Percentiles rank a stretch among this genome's conserved stretches.
Conservation (phyloP, 1,140 invertebrate species). For the Rhyzopertha dominica region DNA sequence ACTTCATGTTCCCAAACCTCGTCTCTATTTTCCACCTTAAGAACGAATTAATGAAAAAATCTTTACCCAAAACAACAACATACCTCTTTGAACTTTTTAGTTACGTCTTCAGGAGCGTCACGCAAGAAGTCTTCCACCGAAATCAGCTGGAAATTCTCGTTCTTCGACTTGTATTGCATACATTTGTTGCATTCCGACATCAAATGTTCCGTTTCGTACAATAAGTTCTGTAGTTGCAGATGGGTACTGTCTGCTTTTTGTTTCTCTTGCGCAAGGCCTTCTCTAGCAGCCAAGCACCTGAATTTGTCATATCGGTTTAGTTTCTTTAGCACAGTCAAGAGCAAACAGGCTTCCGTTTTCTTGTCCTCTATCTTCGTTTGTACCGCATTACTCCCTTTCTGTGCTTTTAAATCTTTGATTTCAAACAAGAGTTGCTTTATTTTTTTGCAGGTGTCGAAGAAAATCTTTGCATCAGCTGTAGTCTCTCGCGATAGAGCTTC, state of each 20-base stretch:
- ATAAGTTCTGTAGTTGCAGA: slow-evolving; percentile 87
- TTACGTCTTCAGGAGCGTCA: slow-evolving; percentile 63
- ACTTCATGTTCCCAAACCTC: slow-evolving; percentile 60
- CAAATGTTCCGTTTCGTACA: slow-evolving; percentile 91
- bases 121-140: slow-evolving; percentile 79
- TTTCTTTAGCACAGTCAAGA: slow-evolving; percentile 79
- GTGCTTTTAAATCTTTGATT: slow-evolving; percentile 60
- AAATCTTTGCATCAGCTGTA: slow-evolving; percentile 62
- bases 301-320: slow-evolving; percentile 88
- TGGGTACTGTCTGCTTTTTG: slow-evolving; percentile 84
- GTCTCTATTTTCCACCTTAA: slow-evolving; percentile 27
- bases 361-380: slow-evolving; percentile 45
- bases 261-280: slow-evolving; percentile 73
- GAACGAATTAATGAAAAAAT: neutral
- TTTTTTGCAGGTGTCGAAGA: slow-evolving; percentile 61
- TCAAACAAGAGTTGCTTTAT: slow-evolving; percentile 60
- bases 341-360: slow-evolving; percentile 62
- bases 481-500: slow-evolving; percentile 61
- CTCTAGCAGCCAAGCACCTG: slow-evolving; percentile 71
- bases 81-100: slow-evolving; percentile 34
- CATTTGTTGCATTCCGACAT: slow-evolving; percentile 92
- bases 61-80: slow-evolving; percentile 6
- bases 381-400: slow-evolving; percentile 39
- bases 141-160: slow-evolving; percentile 88
- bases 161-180: slow-evolving; percentile 90